A percentile compares a stretch with the other conserved stretches of the same genome.
Evolutionary conservation across 1,140 invertebrate species (phyloP).

Genomic region (Brachionus rubens): DNA sequence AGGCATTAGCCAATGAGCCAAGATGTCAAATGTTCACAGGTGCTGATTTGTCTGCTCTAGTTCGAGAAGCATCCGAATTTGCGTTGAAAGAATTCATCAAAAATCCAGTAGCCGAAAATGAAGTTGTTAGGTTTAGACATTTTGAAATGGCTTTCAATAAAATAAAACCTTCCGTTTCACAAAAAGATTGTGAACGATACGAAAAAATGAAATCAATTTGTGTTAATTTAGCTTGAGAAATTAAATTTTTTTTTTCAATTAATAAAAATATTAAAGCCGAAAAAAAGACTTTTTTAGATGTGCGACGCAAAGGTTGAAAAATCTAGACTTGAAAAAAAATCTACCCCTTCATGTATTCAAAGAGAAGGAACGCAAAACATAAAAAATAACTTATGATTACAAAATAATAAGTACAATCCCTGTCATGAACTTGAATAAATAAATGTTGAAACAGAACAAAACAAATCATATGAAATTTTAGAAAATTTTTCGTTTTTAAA

Average conservation of each 20-base stretch:
- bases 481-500: not conserved
- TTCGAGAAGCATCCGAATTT: slow-evolving; percentile 75
- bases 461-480: not conserved
- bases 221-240: slow-evolving; percentile 15
- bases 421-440: too few species aligned
- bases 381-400: too few species aligned
- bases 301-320: too few species aligned
- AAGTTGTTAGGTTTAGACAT: slow-evolving; percentile 63
- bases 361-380: too few species aligned
- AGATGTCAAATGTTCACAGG: slow-evolving; percentile 79
- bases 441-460: not conserved
- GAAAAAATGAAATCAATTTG: slow-evolving; percentile 43
- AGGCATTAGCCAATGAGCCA: slow-evolving; percentile 66
- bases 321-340: too few species aligned
- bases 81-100: slow-evolving; percentile 68
- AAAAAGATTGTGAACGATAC: slow-evolving; percentile 60
- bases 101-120: slow-evolving; percentile 35
- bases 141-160: slow-evolving; percentile 69
- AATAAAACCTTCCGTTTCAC: slow-evolving; percentile 74
- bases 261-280: too few species aligned
- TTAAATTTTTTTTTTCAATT: too few species aligned
- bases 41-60: slow-evolving; percentile 82
- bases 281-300: too few species aligned
- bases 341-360: too few species aligned
- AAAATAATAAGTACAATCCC: too few species aligned